These are phyloP conservation scores for Hydrotaea cyrtoneurina DNA, from an alignment of 2,888 invertebrate species.

Conservation along the genomic window DNA sequence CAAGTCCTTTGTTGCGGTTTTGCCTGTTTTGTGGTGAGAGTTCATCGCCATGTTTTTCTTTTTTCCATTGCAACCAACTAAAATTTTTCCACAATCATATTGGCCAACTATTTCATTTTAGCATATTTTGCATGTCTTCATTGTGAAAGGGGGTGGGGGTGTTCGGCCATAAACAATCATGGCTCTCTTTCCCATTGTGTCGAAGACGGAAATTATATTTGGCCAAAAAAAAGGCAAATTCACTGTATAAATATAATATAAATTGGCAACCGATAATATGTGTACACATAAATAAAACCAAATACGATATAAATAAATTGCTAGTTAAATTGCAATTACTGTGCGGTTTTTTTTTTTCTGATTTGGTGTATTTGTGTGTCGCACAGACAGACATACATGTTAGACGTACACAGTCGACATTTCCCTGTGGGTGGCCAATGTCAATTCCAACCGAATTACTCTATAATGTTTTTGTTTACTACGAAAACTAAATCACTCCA, in stretches of 20 bases:
- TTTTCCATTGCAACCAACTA: conserved; percentile 22
- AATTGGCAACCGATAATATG: conserved; percentile 45
- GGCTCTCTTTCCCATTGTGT: not conserved
- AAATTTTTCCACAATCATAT: conserved; percentile 19
- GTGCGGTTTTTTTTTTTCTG: conserved; percentile 35
- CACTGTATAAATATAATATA: not conserved
- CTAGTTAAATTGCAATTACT: conserved; percentile 66
- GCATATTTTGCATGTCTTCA: not conserved
- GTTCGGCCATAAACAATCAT: not conserved
- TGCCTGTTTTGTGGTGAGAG: conserved; percentile 63
- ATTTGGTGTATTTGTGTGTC: no score
- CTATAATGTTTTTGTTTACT: not conserved
- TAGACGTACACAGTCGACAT: no score
- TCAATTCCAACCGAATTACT: not conserved
- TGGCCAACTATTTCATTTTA: not conserved
- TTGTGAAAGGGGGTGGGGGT: not conserved
- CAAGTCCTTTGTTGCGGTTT: conserved; percentile 66
- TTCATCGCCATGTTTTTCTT: conserved; percentile 14
- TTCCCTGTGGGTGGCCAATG: not conserved
- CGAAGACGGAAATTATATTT: not conserved
- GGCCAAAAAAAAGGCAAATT: not conserved
- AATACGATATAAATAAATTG: conserved; percentile 57
- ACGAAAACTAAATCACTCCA: not conserved
- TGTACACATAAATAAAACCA: not conserved
- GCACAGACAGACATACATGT: no score